A percentile compares a stretch with the other conserved stretches of the same genome.
phyloP scores from a whole-genome alignment of 1,140 invertebrate species.

The Drosophila biarmipes region DNA sequence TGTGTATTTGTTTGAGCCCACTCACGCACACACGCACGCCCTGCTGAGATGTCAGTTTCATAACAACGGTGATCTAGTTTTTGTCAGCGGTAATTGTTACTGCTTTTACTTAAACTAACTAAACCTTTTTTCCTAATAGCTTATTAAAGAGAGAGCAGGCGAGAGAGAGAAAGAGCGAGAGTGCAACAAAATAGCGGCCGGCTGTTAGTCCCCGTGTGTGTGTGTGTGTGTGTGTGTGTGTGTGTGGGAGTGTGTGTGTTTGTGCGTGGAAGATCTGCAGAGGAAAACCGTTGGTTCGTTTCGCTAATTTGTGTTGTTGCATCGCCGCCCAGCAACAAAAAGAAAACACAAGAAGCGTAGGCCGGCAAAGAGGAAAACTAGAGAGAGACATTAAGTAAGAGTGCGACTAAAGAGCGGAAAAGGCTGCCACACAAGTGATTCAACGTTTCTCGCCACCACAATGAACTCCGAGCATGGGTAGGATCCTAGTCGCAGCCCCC shows the following conservation, averaged over 20 bases:
- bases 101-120: conserved; percentile 54
- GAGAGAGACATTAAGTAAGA: neutral
- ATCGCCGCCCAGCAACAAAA: conserved; percentile 36
- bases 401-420: neutral
- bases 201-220: conserved; percentile 37
- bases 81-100: conserved; percentile 38
- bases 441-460: conserved; percentile 65
- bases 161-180: conserved; percentile 16
- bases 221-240: conserved; percentile 24
- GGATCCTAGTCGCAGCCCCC: conserved; percentile 1
- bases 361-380: conserved; percentile 40
- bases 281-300: conserved; percentile 47
- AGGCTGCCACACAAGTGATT: conserved; percentile 63
- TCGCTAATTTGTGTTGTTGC: conserved; percentile 43
- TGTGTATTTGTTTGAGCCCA: conserved; percentile 43
- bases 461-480: conserved; percentile 85
- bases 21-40: conserved; percentile 8
- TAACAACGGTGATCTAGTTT: conserved; percentile 54
- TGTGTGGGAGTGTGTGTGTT: conserved; percentile 3
- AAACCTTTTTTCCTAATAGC: conserved; percentile 21
- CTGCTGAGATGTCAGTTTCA: conserved; percentile 54
- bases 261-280: conserved; percentile 34
- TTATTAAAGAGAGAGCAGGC: conserved; percentile 19
- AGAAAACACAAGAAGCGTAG: conserved; percentile 33
- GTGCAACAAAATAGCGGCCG: conserved; percentile 58